Evolutionary conservation across 2,113 vertebrate genomes (phyloP), one percentile per base, ranked within the genome.

Genomic region (Anser brachyrhynchus): DNA sequence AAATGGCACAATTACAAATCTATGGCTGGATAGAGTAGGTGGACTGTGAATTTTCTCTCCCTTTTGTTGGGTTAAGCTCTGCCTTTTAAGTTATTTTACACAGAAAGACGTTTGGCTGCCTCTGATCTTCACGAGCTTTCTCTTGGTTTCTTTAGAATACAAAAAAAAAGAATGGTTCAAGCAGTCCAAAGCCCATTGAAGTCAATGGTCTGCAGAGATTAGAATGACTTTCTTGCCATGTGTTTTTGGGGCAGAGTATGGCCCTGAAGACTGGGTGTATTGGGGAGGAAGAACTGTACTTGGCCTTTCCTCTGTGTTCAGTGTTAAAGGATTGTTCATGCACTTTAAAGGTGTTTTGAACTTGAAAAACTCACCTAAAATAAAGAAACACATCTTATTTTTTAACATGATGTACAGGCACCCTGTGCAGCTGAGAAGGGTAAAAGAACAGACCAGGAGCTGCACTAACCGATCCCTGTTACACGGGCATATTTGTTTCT

Each of bases 1-100:
- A 89, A 90, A 75, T 84, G 33, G 72, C 61, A 75, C 26, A 64
- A 71, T 92, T 95, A 41, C 52, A 78, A 75, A 92, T 70, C 59
- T 39, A 4, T 79, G 85, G 64, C 46, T 92, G 75, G 77, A 89
- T 86, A 64, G 89, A 90, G 92, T 92, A 94, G 84, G 87, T 95
- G 87, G 84, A 97, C 82, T 91, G 67, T 87, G 89, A 95, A 83
- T 92, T 95, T 96, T 46, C 82, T 77, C 64, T 93, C 76, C 76
- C n/a, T 94, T 96, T 93, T 95, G 52, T 84, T 95, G 52, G 75
- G 71, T 95, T 95, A 95, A 96, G 69, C 57, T 66, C 67, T 93
- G 75, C 46, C 79, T 93, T 97, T 95, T 77, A 97, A 93, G 85
- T 71, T 91, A 76, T 93, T 96, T 97, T 92, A 81, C 72, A 94